phyloP scores from a whole-genome alignment of 2,888 invertebrate species.

The Caradrina clavipalpis region DNA sequence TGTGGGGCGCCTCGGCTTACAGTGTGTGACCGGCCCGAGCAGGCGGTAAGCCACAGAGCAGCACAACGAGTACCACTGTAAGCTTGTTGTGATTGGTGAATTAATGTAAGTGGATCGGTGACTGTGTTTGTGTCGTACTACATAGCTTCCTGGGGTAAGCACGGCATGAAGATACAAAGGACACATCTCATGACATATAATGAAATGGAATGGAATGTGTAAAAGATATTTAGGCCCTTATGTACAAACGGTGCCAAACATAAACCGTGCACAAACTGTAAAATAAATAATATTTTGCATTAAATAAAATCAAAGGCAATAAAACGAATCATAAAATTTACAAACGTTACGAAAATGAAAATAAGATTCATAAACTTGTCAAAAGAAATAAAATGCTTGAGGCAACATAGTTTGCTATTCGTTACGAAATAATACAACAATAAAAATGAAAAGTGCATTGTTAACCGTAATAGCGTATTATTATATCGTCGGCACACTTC shows the following conservation, averaged over 20 bases:
- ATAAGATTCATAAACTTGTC: neutral
- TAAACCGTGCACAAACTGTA: neutral
- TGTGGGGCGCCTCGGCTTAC: constrained; percentile 25
- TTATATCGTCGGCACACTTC: neutral
- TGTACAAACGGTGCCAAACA: too few relatives aligned
- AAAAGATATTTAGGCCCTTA: too few relatives aligned
- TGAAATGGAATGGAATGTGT: too few relatives aligned
- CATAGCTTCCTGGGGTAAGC: too few relatives aligned
- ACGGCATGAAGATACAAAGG: too few relatives aligned
- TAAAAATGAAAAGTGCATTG: constrained; percentile 14
- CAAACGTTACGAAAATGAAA: constrained; percentile 8
- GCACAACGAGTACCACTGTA: neutral
- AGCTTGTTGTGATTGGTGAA: neutral
- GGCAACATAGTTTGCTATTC: too few relatives aligned
- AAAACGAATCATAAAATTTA: constrained; percentile 20
- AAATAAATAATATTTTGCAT: neutral
- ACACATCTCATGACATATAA: too few relatives aligned
- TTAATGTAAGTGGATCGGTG: too few relatives aligned
- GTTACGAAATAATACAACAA: neutral
- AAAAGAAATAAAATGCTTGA: constrained; percentile 13
- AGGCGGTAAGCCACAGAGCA: neutral
- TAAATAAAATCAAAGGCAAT: neutral
- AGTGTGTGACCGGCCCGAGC: neutral
- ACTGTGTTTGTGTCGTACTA: too few relatives aligned
- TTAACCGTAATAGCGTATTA: constrained; percentile 2